Evolutionary conservation across 1,140 invertebrate species (phyloP).

Genomic region (Venustaconcha ellipsiformis): DNA sequence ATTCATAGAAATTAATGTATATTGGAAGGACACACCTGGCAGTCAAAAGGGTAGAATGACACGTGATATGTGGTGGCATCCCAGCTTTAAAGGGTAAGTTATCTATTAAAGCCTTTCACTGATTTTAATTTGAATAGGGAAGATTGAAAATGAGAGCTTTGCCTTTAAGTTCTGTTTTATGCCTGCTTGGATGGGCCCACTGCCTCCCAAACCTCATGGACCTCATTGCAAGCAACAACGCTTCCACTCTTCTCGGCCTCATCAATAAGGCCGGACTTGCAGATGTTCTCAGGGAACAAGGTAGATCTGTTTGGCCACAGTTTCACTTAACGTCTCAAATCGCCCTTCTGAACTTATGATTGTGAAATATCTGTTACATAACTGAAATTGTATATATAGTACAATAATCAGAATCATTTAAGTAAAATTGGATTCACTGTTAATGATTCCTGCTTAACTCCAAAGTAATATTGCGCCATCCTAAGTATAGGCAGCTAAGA

Average conservation of each 20-base stretch:
- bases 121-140: not conserved
- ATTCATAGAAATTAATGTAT: too few species aligned
- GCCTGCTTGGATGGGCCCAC: not conserved
- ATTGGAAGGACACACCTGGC: too few species aligned
- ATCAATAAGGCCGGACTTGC: slow-evolving; percentile 32
- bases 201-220: slow-evolving; percentile 13
- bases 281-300: slow-evolving; percentile 21
- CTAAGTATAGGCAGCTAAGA: too few species aligned
- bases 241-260: slow-evolving; percentile 29
- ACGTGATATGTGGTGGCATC: too few species aligned
- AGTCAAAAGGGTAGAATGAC: too few species aligned
- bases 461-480: too few species aligned
- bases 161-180: not conserved
- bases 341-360: not conserved
- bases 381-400: too few species aligned
- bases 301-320: not conserved
- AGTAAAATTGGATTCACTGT: too few species aligned
- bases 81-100: too few species aligned
- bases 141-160: slow-evolving; percentile 1
- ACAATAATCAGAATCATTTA: too few species aligned
- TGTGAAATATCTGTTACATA: not conserved
- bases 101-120: too few species aligned
- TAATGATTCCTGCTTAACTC: too few species aligned
- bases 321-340: not conserved
- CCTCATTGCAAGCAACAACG: slow-evolving; percentile 22